Evolutionary conservation across 2,797 vertebrate species (phyloP).

Genomic region (Cheirogaleus major): DNA sequence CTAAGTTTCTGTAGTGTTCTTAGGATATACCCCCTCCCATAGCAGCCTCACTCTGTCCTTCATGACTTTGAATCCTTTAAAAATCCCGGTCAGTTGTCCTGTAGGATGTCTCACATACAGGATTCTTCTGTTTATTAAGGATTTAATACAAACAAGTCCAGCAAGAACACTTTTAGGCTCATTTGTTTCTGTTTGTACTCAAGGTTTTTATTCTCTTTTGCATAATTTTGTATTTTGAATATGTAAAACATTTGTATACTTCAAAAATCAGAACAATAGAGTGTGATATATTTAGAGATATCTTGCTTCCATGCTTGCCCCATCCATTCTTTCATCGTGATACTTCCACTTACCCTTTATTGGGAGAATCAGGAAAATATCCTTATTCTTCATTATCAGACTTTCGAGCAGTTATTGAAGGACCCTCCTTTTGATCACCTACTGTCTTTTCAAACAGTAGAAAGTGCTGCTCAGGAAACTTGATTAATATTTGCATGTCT

Average conservation of each 20-base stretch:
- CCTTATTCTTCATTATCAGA: not conserved
- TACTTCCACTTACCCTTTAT: not conserved
- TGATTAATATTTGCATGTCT: not conserved
- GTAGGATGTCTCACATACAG: not conserved
- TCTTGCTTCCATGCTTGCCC: not conserved
- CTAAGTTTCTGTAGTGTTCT: not conserved
- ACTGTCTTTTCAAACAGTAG: not conserved
- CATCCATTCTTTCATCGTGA: not conserved
- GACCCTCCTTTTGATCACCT: not conserved
- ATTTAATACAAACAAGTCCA: not conserved
- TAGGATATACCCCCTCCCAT: fast-evolving
- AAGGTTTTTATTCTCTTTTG: not conserved
- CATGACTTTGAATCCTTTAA: not conserved
- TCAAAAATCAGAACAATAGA: not conserved
- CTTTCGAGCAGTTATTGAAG: not conserved
- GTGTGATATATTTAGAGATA: not conserved
- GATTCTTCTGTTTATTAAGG: not conserved
- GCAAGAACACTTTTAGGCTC: not conserved
- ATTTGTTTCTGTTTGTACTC: not conserved
- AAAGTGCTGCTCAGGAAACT: not conserved
- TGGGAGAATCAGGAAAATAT: not conserved
- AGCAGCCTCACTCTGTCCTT: not conserved
- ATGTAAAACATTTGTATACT: not conserved
- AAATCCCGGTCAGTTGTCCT: not conserved
- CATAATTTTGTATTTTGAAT: not conserved